Conservation (phyloP, 2,797 vertebrate genomes). For the Ispidina lecontei region DNA sequence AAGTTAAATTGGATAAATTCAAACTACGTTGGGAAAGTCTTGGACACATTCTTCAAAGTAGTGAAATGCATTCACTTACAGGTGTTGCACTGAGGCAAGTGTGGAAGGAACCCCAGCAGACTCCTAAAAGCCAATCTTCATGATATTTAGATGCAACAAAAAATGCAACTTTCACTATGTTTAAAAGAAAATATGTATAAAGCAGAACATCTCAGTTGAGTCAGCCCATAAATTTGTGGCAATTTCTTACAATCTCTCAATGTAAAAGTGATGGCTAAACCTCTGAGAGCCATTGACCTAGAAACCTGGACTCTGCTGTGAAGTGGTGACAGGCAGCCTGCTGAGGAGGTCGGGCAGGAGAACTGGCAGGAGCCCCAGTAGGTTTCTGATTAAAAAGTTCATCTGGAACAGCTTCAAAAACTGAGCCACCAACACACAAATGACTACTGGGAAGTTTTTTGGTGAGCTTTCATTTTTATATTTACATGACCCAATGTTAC, state of each 20-base stretch:
- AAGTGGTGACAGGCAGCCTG: background rate
- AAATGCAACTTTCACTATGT: background rate
- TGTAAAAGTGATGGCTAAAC: background rate
- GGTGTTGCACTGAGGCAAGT: background rate
- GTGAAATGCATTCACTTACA: background rate
- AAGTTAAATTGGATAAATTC: background rate
- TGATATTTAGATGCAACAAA: background rate
- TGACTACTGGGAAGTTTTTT: background rate
- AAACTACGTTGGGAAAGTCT: background rate
- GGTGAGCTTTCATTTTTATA: background rate
- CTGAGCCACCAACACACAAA: background rate
- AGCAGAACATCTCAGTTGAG: background rate
- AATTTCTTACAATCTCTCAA: background rate
- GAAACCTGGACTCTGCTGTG: background rate
- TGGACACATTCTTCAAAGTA: background rate
- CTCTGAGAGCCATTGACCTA: constrained; percentile 6
- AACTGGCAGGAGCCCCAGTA: background rate
- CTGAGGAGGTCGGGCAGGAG: background rate
- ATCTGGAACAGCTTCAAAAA: background rate
- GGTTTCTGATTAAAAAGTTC: constrained; percentile 17
- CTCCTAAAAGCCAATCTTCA: background rate
- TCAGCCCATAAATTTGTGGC: background rate
- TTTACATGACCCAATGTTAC: background rate
- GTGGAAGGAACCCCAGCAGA: background rate
- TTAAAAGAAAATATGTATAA: background rate